Percentiles rank a stretch among this genome's conserved stretches.
phyloP scores from a whole-genome alignment of 2,888 invertebrate species.

The Isotomurus palustris region DNA sequence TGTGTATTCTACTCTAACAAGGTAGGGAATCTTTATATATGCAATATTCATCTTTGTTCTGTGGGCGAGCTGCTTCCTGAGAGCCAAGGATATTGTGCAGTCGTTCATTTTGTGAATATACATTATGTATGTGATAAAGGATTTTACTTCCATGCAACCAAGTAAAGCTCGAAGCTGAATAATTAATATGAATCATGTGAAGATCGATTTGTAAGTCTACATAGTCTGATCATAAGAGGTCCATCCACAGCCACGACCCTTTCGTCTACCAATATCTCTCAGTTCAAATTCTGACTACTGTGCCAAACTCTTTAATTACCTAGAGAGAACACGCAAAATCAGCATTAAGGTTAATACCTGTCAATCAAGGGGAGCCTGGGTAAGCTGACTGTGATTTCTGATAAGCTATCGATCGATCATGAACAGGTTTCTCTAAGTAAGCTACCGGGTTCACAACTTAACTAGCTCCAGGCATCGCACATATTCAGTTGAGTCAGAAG shows the following conservation, averaged over 20 bases:
- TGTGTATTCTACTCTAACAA: no score
- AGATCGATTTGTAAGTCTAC: no score
- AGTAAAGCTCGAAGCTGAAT: no score
- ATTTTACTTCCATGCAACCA: no score
- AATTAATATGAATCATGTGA: no score
- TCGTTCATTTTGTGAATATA: no score
- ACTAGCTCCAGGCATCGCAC: neutral
- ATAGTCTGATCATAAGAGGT: constrained; percentile 5
- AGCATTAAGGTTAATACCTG: constrained; percentile 47
- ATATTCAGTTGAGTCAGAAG: neutral
- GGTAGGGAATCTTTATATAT: no score
- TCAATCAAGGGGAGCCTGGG: constrained; percentile 40
- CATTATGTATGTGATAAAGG: no score
- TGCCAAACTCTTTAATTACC: constrained; percentile 47
- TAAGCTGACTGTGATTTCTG: constrained; percentile 21
- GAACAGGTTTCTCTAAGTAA: constrained; percentile 9
- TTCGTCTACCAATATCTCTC: constrained; percentile 32
- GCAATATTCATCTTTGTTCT: no score
- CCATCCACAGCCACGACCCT: neutral
- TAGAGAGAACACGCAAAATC: constrained; percentile 44
- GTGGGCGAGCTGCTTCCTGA: no score
- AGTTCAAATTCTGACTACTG: constrained; percentile 18
- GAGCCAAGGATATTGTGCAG: no score
- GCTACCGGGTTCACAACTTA: neutral
- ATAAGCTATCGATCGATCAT: constrained; percentile 33